phyloP scores from a whole-genome alignment of 2,888 invertebrate species.

The Pecten maximus region DNA sequence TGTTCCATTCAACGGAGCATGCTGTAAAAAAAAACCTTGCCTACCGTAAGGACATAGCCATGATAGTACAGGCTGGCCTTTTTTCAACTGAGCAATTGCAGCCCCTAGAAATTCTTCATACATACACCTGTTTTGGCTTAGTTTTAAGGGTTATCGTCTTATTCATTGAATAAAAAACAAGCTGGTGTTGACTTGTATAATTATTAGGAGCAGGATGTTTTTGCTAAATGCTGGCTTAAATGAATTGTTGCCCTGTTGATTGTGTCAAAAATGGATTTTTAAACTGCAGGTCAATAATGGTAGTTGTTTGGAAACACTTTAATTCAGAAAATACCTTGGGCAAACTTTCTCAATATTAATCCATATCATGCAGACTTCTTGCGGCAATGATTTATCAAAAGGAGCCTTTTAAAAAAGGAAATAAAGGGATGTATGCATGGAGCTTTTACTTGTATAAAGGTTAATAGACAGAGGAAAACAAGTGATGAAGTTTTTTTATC shows the following conservation, averaged over 20 bases:
- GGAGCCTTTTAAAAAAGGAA: neutral
- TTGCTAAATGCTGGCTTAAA: neutral
- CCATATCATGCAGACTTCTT: no score
- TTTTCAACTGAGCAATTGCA: no score
- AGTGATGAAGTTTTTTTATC: no score
- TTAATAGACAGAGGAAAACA: neutral
- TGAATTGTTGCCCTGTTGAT: neutral
- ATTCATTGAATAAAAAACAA: no score
- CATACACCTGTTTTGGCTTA: no score
- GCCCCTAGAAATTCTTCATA: no score
- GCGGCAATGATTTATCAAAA: neutral
- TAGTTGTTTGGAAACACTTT: neutral
- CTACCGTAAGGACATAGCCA: no score
- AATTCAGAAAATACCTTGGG: neutral
- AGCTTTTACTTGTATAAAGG: neutral
- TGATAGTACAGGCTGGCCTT: no score
- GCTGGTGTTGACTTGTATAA: no score
- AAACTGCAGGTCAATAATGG: neutral
- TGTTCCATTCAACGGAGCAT: no score
- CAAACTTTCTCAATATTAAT: neutral
- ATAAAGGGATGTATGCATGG: neutral
- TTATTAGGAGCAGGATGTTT: neutral
- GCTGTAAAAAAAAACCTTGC: no score
- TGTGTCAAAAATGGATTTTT: neutral
- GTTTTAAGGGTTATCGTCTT: no score